Evolutionary conservation across 2,888 invertebrate genomes (phyloP), one percentile per base, ranked within the genome.

Genomic region (Drymonia ruficornis): DNA sequence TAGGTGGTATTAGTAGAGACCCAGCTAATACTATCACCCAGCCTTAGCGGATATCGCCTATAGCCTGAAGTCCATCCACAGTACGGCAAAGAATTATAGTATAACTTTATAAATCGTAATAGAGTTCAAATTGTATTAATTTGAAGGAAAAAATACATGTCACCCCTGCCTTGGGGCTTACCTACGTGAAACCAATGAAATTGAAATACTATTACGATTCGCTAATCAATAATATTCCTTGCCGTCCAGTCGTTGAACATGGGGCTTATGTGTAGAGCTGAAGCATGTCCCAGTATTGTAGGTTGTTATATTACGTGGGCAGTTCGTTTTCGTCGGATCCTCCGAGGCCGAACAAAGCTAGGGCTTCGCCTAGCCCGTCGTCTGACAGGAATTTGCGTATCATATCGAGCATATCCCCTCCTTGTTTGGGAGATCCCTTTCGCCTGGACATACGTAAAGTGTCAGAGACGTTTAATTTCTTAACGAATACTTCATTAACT

Each of bases 341-440:
- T 50, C 78, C 74, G 53, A 89, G 72, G 74, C 91, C 91, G 69
- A 89, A 84, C 70, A 88, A 76, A 65, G 72, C 72, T 63, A 88
- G 74, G 54, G 83, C 84, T 76, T 84, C 89, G 63, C 84, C 84
- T 52, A 89, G 79, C 66, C 87, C 89, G 61, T 80, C 70, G 50
- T 88, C 87, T n/a, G 89, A 88, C 71, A 91, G 75, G 80, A 88
- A 84, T 82, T 86, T 87, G 74, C 89, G 89, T 65, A 91, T 73
- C 83, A 87, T 76, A 71, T 81, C 80, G 67, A 88, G 71, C 71
- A 81, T 74, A 76, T 73, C 71, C 63, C 68, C 77, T 71, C 69
- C 83, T 79, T 80, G 72, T 67, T 81, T 84, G 72, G 67, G 78
- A 76, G 74, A 72, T 70, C 70, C 72, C 63, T 83, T 82, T 72